These are phyloP conservation scores for Antechinus flavipes DNA, from an alignment of 2,113 vertebrate genomes.

Conservation along the genomic window DNA sequence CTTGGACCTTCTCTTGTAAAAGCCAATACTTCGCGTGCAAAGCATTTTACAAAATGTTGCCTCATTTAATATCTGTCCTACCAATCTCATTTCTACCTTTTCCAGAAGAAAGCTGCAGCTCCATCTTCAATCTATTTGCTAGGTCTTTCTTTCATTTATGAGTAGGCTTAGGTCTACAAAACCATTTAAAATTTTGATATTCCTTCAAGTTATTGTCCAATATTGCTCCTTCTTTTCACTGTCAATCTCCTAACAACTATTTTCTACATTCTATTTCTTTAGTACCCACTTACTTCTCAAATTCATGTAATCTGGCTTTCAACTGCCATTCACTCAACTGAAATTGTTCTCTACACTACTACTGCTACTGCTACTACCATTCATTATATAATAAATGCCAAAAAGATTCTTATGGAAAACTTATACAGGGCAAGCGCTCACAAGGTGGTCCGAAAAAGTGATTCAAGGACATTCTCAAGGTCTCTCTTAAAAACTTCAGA, in stretches of 20 bases:
- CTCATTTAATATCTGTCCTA: background rate
- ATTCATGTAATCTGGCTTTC: background rate
- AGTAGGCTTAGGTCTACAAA: background rate
- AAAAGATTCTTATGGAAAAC: no score
- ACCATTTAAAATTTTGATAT: background rate
- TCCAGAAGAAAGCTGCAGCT: background rate
- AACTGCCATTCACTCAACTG: background rate
- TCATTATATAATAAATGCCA: background rate
- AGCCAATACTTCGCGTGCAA: background rate
- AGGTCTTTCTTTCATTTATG: background rate
- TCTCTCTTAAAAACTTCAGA: no score
- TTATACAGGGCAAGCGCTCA: no score
- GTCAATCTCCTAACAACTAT: background rate
- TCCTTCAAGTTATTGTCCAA: background rate
- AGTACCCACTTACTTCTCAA: background rate
- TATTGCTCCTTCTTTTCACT: background rate
- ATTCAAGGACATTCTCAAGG: no score
- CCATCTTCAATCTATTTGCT: background rate
- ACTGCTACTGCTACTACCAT: background rate
- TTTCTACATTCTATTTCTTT: background rate
- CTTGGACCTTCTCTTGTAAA: background rate
- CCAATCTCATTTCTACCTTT: background rate
- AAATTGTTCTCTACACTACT: background rate
- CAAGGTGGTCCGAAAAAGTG: no score
- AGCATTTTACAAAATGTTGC: background rate